Percentiles rank a stretch among this genome's conserved stretches.
Evolutionary conservation across 2,113 vertebrate genomes (phyloP).

Genomic region (Muntiacus reevesi): DNA sequence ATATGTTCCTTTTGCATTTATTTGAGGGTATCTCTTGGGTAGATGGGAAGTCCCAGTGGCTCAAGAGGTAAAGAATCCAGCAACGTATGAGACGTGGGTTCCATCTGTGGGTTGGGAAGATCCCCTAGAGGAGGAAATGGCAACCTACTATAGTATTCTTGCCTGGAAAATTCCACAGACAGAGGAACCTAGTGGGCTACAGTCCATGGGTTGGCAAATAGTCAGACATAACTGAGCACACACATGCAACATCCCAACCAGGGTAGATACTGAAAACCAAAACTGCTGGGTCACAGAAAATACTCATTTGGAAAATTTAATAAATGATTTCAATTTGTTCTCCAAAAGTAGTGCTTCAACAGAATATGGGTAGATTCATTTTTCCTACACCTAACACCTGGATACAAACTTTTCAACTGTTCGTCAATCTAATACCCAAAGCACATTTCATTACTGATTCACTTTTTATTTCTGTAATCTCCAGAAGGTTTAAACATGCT

Average conservation of each 20-base stretch:
- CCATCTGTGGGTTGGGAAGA: neutral
- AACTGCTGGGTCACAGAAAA: neutral
- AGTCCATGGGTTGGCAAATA: neutral
- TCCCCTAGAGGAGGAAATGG: neutral
- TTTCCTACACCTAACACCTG: neutral
- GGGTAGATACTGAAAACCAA: neutral
- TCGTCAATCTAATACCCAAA: neutral
- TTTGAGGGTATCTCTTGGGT: neutral
- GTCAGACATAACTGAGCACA: neutral
- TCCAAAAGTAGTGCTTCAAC: neutral
- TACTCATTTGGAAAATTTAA: neutral
- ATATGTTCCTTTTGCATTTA: neutral
- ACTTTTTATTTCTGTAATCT: neutral
- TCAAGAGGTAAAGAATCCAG: neutral
- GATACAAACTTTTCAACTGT: neutral
- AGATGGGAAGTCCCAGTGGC: neutral
- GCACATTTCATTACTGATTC: neutral
- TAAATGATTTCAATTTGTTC: neutral
- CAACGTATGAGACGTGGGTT: accelerated
- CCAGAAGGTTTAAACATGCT: neutral
- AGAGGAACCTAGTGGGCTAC: neutral
- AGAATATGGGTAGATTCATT: neutral
- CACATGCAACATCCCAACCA: neutral
- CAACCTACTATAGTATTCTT: neutral
- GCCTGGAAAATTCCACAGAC: neutral